Evolutionary conservation across 2,113 vertebrate genomes (phyloP).

Genomic region (Cololabis saira): DNA sequence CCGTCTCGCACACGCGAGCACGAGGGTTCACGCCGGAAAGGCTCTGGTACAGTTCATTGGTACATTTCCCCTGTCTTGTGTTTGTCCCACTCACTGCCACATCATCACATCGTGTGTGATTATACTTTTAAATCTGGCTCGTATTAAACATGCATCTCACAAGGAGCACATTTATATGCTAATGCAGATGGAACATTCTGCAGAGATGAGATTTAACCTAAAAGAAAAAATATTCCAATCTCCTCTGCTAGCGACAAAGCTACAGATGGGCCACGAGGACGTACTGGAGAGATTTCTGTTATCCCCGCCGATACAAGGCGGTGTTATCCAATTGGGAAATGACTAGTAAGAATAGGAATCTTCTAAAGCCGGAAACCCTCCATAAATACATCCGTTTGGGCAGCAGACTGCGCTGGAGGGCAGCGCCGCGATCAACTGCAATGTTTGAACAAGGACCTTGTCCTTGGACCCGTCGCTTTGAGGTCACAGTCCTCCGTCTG

Average conservation of each 20-base stretch:
- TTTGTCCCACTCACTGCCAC: slow-evolving; percentile 77
- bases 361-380: slow-evolving; percentile 31
- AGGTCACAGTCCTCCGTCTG: too few relatives aligned
- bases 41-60: slow-evolving; percentile 58
- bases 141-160: slow-evolving; percentile 78
- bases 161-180: slow-evolving; percentile 82
- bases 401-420: slow-evolving; percentile 5
- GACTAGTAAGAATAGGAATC: slow-evolving; percentile 32
- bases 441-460: too few relatives aligned
- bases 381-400: slow-evolving; percentile 3
- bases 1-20: slow-evolving; percentile 30
- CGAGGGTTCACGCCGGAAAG: slow-evolving; percentile 37
- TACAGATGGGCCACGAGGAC: slow-evolving; percentile 41
- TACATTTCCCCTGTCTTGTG: slow-evolving; percentile 59
- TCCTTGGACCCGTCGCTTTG: too few relatives aligned
- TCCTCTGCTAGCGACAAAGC: slow-evolving; percentile 58
- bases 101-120: slow-evolving; percentile 79
- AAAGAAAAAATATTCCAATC: slow-evolving; percentile 49
- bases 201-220: slow-evolving; percentile 77
- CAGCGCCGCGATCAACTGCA: slow-evolving; percentile 10
- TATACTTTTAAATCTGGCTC: slow-evolving; percentile 80
- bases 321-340: slow-evolving; percentile 54
- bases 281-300: slow-evolving; percentile 64
- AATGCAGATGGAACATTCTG: slow-evolving; percentile 72
- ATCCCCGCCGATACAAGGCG: slow-evolving; percentile 51